Evolutionary conservation across 2,797 vertebrate genomes (phyloP), one percentile per base, ranked within the genome.

Genomic region (Cyclura pinguis): DNA sequence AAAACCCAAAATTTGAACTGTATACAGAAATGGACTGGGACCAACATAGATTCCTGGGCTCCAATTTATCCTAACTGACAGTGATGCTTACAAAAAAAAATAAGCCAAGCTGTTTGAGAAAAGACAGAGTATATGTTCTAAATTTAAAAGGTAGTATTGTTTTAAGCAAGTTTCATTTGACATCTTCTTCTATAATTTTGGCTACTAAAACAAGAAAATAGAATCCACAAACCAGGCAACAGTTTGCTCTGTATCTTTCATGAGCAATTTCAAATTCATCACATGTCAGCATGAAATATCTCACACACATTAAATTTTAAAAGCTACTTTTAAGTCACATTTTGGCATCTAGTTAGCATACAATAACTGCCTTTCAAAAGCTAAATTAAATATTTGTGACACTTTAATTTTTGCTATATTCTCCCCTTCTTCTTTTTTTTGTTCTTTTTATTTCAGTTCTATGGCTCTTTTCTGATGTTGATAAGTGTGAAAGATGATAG

Each of bases 361-460:
- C 95, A 96, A 96, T 94, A 96, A 94, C 96, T 93, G 91, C 93
- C 95, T 96, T 95, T 97, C 94, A 95, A 95, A 96, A 95, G 94
- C 82, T n/a, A 91, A 95, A 92, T 95, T 95, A 96, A 96, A 95
- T 94, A 88, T 95, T 93, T 95, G 94, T 93, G 93, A 62, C 90
- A 85, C 91, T 95, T 95, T 94, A 94, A 96, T 86, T 87, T 64
- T 90, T 90, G 72, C 47, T 87, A 89, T 96, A 93, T 95, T 96
- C 94, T 94, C 62, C 85, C 29, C 38, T 74, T 95, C 92, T 55
- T 42, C 42, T 81, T 94, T 96, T 94, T 89, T 95, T 96, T 96
- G 90, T 89, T 93, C 92, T 93, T 93, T 47, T 94, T 89, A 90
- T 93, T 94, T 92, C 84, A 69, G 2, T 67, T 92, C 92, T 94